Evolutionary conservation across 2,888 invertebrate species (phyloP).

Genomic region (Trilocha varians): DNA sequence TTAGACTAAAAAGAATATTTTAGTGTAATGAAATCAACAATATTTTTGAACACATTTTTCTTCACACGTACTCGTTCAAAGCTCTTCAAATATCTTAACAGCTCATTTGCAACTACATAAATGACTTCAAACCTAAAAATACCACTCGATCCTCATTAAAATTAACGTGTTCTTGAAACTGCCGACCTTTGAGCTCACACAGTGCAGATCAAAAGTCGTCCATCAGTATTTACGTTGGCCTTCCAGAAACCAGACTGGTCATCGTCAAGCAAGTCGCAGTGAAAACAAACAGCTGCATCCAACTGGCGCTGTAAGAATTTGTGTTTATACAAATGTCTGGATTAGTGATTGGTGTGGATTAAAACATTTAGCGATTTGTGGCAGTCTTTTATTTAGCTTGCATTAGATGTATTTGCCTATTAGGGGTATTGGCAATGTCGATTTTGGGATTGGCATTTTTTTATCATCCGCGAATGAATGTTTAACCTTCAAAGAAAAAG

Average conservation of each 20-base stretch:
- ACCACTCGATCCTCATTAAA: too few species aligned
- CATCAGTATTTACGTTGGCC: conserved; percentile 4
- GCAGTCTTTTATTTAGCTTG: not conserved
- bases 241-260: conserved; percentile 28
- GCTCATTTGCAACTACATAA: not conserved
- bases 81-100: too few species aligned
- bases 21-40: too few species aligned
- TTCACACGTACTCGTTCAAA: too few species aligned
- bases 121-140: too few species aligned
- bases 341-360: conserved; percentile 15
- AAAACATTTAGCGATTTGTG: conserved; percentile 4
- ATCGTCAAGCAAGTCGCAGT: conserved; percentile 27
- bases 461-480: too few species aligned
- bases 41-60: too few species aligned
- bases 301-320: conserved; percentile 42
- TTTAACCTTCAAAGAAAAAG: too few species aligned
- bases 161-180: not conserved
- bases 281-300: conserved; percentile 39
- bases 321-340: conserved; percentile 37
- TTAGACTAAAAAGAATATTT: too few species aligned
- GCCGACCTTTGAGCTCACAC: not conserved
- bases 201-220: conserved; percentile 6
- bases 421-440: not conserved
- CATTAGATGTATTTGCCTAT: too few species aligned
- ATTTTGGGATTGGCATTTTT: too few species aligned